Base-by-base conservation (phyloP, 2,113 vertebrate genomes). In the Choloepus hoffmanni region DNA sequence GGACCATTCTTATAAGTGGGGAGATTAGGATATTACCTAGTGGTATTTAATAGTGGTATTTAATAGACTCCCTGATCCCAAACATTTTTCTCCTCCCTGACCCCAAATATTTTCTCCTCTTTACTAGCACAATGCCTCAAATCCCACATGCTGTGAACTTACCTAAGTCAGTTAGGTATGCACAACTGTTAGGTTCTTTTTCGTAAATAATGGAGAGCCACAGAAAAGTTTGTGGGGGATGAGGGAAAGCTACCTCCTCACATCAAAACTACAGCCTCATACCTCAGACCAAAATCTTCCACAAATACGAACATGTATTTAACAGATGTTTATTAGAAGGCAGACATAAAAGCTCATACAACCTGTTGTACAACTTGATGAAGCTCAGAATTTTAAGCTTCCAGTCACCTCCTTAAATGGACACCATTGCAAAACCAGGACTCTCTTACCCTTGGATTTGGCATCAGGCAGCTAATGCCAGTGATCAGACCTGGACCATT, bases 91-190 rank as follows among this genome's bases (percentile, higher is more conserved):
- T 36, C 36, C 50, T n/a, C 43, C 26, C 30, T 62, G 24, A 72
- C 36, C 74, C 30, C 70, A 85, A 96, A 70, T 91, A 78, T 85
- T 89, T 89, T 94, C 43, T 40, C 50, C 30, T 79, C 48, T 78
- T 68, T 53, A 12, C 45, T 96, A 33, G 12, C 77, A 84, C 8
- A 10, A 5, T 58, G 13, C 28, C 78, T 86, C 28, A 65, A 60
- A 84, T 78, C 21, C 83, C n/a, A 70, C 86, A 68, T 93, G 83
- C 63, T 94, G 16, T 86, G 33, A 78, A 78, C 12, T 92, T 11
- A 55, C 55, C 74, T 76, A 90, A 79, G 21, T 76, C 55, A 55
- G 1, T 62, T 68, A 89, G 68, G 19, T 28, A n/a, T 15, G 14
- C 30, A 12, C 24, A 74, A 21, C 24, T 73, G 21, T 93, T 72